Conservation (phyloP, 2,797 vertebrate species). For the Acanthopagrus latus region DNA sequence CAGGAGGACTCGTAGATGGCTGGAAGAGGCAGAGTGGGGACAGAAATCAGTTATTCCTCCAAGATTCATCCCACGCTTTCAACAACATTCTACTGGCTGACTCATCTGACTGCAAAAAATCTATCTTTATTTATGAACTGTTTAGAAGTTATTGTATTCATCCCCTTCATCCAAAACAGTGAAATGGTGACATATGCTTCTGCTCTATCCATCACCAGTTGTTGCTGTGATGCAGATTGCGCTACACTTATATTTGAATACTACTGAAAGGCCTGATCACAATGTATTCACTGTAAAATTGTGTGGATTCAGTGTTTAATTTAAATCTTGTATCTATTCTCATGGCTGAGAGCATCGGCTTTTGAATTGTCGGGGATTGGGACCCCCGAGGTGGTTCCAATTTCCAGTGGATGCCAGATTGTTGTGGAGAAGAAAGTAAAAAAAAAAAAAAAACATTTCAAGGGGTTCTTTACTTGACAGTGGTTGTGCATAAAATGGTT, state of each 20-base stretch:
- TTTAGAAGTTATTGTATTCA: constrained; percentile 10
- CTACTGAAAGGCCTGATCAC: neutral
- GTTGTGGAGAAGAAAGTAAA: no score
- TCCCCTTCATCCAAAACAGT: neutral
- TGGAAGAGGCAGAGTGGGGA: constrained; percentile 56
- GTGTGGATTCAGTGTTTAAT: neutral
- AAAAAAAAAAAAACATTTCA: no score
- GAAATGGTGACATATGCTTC: neutral
- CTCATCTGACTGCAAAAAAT: constrained; percentile 25
- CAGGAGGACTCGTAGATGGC: constrained; percentile 88
- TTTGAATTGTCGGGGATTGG: no score
- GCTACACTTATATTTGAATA: neutral
- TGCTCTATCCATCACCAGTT: neutral
- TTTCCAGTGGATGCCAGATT: no score
- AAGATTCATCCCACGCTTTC: constrained; percentile 24
- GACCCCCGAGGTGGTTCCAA: no score
- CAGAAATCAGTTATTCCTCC: constrained; percentile 34
- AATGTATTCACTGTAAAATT: neutral
- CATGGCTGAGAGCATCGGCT: neutral
- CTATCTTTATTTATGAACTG: constrained; percentile 31
- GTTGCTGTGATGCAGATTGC: neutral
- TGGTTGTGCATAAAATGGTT: no score
- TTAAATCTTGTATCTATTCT: neutral
- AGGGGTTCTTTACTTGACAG: no score
- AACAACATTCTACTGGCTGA: neutral